Evolutionary conservation across 1,140 invertebrate species (phyloP).

Genomic region (Himalopsyche phryganea): DNA sequence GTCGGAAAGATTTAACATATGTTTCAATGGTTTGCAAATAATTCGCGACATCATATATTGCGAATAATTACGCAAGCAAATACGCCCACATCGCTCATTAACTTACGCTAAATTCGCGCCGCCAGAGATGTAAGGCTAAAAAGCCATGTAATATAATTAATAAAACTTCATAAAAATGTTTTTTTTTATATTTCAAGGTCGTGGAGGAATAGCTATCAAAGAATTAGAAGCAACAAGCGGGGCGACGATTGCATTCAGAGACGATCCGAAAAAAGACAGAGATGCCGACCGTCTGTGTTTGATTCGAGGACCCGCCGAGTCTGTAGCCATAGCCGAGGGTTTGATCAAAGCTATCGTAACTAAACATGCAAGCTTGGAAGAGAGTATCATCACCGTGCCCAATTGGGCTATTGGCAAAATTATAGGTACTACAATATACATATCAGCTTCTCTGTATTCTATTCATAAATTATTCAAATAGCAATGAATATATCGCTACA

Average conservation of each 20-base stretch:
- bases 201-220: slow-evolving; percentile 64
- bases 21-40: too few relatives aligned
- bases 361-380: slow-evolving; percentile 62
- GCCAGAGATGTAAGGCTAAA: too few relatives aligned
- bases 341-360: slow-evolving; percentile 69
- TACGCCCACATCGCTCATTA: too few relatives aligned
- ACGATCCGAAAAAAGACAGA: slow-evolving; percentile 46
- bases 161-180: too few relatives aligned
- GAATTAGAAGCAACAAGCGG: slow-evolving; percentile 67
- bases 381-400: slow-evolving; percentile 63
- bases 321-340: slow-evolving; percentile 63
- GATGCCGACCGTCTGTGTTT: slow-evolving; percentile 57
- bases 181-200: slow-evolving; percentile 53
- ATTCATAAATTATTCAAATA: too few relatives aligned
- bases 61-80: too few relatives aligned
- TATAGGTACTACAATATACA: slow-evolving; percentile 59
- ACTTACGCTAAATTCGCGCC: too few relatives aligned
- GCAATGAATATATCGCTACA: too few relatives aligned
- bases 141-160: too few relatives aligned
- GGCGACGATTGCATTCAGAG: slow-evolving; percentile 63
- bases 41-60: too few relatives aligned
- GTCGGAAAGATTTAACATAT: too few relatives aligned
- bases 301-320: slow-evolving; percentile 61
- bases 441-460: too few relatives aligned
- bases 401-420: slow-evolving; percentile 61